phyloP scores from a whole-genome alignment of 2,797 vertebrate genomes.

The Ispidina picta region DNA sequence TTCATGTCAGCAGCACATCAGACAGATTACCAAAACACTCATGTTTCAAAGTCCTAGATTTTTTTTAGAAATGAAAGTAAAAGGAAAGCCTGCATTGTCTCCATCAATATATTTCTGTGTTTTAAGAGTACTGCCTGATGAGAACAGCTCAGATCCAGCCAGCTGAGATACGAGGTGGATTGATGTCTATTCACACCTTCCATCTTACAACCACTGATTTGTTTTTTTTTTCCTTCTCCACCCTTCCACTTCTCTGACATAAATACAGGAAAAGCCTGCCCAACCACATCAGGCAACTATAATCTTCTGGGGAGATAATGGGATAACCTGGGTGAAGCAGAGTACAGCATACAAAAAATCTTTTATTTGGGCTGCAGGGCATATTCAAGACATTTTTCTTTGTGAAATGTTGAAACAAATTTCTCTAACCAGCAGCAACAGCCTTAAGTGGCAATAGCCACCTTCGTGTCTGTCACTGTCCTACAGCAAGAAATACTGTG shows the following conservation, averaged over 20 bases:
- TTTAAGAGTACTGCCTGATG: background rate
- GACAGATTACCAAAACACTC: background rate
- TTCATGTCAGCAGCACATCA: background rate
- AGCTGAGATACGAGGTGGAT: background rate
- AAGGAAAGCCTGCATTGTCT: background rate
- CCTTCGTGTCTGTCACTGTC: background rate
- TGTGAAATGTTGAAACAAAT: background rate
- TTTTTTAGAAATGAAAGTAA: background rate
- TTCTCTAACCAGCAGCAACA: background rate
- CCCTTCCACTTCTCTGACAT: background rate
- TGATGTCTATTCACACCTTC: background rate
- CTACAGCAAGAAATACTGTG: fast-evolving
- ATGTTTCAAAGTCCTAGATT: background rate
- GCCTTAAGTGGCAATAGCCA: background rate
- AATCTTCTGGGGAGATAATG: background rate
- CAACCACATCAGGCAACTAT: fast-evolving
- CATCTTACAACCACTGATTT: background rate
- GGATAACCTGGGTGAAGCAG: background rate
- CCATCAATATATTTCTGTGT: fast-evolving
- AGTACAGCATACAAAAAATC: background rate
- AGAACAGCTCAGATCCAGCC: background rate
- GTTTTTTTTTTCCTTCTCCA: background rate
- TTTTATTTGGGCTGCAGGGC: background rate
- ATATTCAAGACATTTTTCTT: background rate
- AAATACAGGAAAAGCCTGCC: background rate